A percentile compares a stretch with the other conserved stretches of the same genome.
Conservation (phyloP, 1,140 invertebrate genomes). For the Tenebrio molitor region DNA sequence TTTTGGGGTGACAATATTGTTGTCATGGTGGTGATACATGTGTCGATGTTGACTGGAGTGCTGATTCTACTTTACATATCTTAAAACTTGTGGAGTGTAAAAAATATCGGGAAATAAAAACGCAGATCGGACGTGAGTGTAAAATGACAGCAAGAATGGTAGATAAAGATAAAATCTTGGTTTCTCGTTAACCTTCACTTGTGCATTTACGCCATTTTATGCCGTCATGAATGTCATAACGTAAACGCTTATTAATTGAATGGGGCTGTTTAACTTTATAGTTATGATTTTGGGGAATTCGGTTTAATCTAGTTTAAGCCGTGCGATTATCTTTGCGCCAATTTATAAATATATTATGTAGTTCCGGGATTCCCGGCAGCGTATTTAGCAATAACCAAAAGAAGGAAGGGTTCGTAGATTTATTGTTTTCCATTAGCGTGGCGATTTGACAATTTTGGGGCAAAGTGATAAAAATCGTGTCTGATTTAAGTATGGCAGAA, state of each 20-base stretch:
- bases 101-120: no score
- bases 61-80: no score
- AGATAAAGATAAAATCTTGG: conserved; percentile 16
- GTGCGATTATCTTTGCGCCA: conserved; percentile 11
- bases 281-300: conserved; percentile 36
- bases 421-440: conserved; percentile 23
- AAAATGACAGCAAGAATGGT: neutral
- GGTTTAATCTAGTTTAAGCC: conserved; percentile 33
- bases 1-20: no score
- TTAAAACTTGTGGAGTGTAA: no score
- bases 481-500: conserved; percentile 9
- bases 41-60: no score
- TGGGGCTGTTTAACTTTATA: conserved; percentile 34
- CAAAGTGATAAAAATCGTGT: conserved; percentile 10
- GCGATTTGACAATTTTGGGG: conserved; percentile 6
- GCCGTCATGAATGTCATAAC: conserved; percentile 27
- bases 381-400: neutral
- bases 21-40: no score
- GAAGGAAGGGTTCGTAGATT: neutral
- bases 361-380: neutral
- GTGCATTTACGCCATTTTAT: conserved; percentile 18
- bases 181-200: conserved; percentile 19
- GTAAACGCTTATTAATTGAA: conserved; percentile 38
- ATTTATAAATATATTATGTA: conserved; percentile 28
- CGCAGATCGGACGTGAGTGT: no score